Evolutionary conservation across 2,113 vertebrate species (phyloP), one percentile per base, ranked within the genome.

Genomic region (Mixornis gularis): DNA sequence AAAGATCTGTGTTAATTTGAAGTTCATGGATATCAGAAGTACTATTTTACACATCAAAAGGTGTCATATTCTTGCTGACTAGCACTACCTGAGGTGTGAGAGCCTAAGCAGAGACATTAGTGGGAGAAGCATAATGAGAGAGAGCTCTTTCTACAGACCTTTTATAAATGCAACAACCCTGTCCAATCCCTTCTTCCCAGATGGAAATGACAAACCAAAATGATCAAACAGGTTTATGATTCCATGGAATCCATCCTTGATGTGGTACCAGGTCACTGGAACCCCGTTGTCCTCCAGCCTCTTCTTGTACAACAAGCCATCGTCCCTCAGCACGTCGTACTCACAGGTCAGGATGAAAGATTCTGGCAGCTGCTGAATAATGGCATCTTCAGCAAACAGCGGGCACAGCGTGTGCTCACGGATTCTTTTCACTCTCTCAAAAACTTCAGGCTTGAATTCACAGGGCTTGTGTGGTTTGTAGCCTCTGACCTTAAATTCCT

Each of bases 311-410:
- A 98, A 77, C 49, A 98, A 94, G 6, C 98, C 98, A 4, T 98
- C 97, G 3, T 99, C 98, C 60, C 97, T 92, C 46, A 98, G 87
- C 53, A 98, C 76, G 0, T 98, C 98, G 3, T 97, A 98, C 89
- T 99, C 98, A 0, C 98, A 99, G 63, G 98, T 99, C 90, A 99
- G 84, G 15, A 98, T 92, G 94, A 98, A 98, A 13, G 98, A 74
- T 27, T 96, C 97, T 0, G 98, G 98, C 41, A 97, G 89, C 70
- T 81, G 97, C 3, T 95, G 80, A 55, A 98, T 26, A 7, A 97
- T 2, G 0, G 79, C 72, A 5, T 98, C 97, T 2, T 98, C 97
- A 1, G 96, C 97, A 2, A 99, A 18, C 69, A 98, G 89, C 0
- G 98, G 98, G 3, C 97, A 98, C 51, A 97, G 94, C 3, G 46